These are phyloP conservation scores for Montipora capricornis DNA, from an alignment of 64 coral and sea anemone genomes.

Conservation along the genomic window DNA sequence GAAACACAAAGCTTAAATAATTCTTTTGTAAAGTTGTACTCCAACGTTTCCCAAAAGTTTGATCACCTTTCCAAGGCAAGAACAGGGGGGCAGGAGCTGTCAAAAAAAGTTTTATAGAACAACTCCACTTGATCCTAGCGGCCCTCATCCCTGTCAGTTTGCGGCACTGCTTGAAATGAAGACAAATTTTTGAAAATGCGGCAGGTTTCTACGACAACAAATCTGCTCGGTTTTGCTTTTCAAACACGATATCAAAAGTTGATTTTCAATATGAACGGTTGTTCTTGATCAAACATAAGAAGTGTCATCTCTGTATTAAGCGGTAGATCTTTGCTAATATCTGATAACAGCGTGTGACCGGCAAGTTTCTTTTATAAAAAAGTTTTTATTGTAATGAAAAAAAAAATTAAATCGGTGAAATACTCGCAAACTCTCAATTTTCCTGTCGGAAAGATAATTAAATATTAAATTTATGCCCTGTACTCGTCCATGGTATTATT, in stretches of 20 bases:
- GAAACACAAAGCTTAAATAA: constrained; percentile 26
- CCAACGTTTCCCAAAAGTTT: constrained; percentile 5
- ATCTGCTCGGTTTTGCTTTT: constrained; percentile 1
- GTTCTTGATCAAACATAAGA: not conserved
- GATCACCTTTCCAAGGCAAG: constrained; percentile 40
- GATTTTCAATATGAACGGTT: constrained; percentile 21
- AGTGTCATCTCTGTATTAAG: constrained; percentile 35
- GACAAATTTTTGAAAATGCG: constrained; percentile 48
- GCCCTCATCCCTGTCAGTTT: not conserved
- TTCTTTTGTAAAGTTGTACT: constrained; percentile 46
- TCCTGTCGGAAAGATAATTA: not conserved
- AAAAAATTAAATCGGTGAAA: not conserved
- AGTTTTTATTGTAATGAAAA: not conserved
- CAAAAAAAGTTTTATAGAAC: not conserved
- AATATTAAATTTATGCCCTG: not conserved
- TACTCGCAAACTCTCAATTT: constrained; percentile 12
- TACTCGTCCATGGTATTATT: not conserved
- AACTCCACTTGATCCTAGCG: not conserved
- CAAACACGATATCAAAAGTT: constrained; percentile 4
- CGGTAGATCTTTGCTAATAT: constrained; percentile 37
- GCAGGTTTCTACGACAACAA: constrained; percentile 23
- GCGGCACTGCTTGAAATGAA: not conserved
- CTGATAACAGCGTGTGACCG: constrained; percentile 8
- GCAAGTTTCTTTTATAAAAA: not conserved
- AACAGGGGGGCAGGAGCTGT: constrained; percentile 5